These are phyloP conservation scores for Tenualosa ilisha DNA, from an alignment of 2,797 vertebrate species.

Conservation along the genomic window DNA sequence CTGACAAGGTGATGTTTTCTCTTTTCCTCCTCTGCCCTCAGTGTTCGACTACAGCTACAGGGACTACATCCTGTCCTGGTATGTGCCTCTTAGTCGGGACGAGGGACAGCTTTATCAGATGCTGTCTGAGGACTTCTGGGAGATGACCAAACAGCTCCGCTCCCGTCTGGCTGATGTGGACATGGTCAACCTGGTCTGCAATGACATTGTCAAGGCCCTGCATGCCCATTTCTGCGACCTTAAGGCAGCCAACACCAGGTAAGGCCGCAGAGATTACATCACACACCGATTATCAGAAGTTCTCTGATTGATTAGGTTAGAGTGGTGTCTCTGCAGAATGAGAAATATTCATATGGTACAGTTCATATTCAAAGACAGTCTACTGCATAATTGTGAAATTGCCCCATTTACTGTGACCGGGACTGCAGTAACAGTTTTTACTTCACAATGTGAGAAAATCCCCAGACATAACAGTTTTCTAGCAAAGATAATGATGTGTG, in stretches of 20 bases:
- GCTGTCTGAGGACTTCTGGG: conserved; percentile 96
- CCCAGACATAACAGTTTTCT: neutral
- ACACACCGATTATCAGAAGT: neutral
- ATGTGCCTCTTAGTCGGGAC: conserved; percentile 86
- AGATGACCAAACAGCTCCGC: conserved; percentile 86
- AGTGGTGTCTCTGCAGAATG: neutral
- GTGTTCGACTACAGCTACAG: conserved; percentile 96
- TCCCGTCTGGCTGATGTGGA: conserved; percentile 86
- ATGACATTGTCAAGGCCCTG: conserved; percentile 86
- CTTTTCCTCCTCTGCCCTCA: conserved; percentile 51
- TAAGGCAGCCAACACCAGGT: conserved; percentile 92
- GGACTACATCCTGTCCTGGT: conserved; percentile 97
- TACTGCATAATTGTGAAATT: neutral
- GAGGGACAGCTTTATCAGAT: conserved; percentile 92
- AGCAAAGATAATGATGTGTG: neutral
- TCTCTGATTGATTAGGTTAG: neutral
- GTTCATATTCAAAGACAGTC: neutral
- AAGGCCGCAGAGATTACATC: conserved; percentile 47
- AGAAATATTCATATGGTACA: neutral
- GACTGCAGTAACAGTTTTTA: neutral
- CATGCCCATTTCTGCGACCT: conserved; percentile 95
- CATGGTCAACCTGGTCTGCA: conserved; percentile 91
- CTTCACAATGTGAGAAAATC: neutral
- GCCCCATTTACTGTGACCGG: neutral
- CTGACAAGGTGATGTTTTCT: neutral